Base-by-base conservation (phyloP, 1,140 invertebrate species). In the Cheumatopsyche charites region DNA sequence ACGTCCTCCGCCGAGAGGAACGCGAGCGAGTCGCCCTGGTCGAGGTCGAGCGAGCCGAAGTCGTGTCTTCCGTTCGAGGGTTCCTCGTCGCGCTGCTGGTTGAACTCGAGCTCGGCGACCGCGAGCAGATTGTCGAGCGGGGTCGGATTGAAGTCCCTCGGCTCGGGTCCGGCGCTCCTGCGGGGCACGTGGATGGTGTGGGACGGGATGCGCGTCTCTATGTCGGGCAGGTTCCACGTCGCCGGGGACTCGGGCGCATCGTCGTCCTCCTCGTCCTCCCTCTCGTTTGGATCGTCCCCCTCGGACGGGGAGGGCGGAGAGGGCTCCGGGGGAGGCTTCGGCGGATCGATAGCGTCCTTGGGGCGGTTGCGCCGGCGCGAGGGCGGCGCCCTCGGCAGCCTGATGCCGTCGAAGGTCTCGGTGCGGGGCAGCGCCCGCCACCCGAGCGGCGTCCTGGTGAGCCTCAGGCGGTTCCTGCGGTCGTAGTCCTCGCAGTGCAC, bases 401-500 rank as follows among this genome's bases (percentile, higher is more conserved):
- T 79, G 76, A 87, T 87, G 41, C 88, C 86, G 77, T 87, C 86
- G 70, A 87, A 84, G 67, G 87, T 87, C 77, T 89, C 88, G 26
- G 91, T 92, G 67, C 90, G 86, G 70, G 92, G 92, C 82, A 92
- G 91, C 19, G 91, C 91, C 45, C 90, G 87, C 92, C 92, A 94
- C 77, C 92, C 92, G 77, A 88, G 86, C 1, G 90, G 85, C 2
- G 91, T 93, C 78, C 92, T 91, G 62, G 90, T 91, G 76, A 94
- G 82, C 73, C 91, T 88, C 72, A 94, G 92, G 12, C 92, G 88
- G 83, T 93, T 94, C 43, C 91, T 84, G 78, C 91, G 89, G 82
- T 93, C 91, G 84, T 93, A 94, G 79, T 94, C 92, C 81, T 93
- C 92, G 82, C 91, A 93, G 79, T 89, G 88, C 73, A 94, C 92